A percentile compares a stretch with the other conserved stretches of the same genome.
Conservation (phyloP, 2,888 invertebrate species). For the Gasteruption jaculator region DNA sequence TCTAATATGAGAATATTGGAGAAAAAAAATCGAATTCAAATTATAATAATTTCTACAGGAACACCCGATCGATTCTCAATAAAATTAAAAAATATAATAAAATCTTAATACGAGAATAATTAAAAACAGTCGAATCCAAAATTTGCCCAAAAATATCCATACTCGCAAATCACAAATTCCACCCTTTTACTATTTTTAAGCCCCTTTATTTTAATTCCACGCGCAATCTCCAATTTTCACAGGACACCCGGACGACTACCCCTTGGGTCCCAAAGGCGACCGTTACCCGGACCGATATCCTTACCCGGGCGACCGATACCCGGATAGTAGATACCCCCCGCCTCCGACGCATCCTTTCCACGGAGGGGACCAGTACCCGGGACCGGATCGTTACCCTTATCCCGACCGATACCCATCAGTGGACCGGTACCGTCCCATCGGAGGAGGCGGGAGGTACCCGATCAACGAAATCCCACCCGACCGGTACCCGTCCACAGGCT, state of each 20-base stretch:
- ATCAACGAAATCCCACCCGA: constrained; percentile 29
- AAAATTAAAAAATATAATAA: neutral
- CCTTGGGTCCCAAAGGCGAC: constrained; percentile 39
- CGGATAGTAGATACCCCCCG: constrained; percentile 27
- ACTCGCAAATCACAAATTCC: too few relatives aligned
- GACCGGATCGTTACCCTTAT: constrained; percentile 40
- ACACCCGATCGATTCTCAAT: neutral
- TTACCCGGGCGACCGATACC: constrained; percentile 28
- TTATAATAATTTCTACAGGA: constrained; percentile 12
- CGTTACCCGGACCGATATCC: constrained; percentile 30
- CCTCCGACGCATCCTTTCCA: constrained; percentile 22
- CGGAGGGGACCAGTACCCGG: constrained; percentile 41
- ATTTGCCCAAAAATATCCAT: too few relatives aligned
- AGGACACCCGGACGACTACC: constrained; percentile 43
- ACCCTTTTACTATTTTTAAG: too few relatives aligned
- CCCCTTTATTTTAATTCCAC: neutral
- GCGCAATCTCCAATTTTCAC: constrained; percentile 5
- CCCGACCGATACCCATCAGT: constrained; percentile 39
- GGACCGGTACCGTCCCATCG: constrained; percentile 48
- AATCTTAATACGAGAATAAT: too few relatives aligned
- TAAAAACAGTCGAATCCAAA: too few relatives aligned
- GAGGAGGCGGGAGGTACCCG: constrained; percentile 50
- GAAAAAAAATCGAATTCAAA: too few relatives aligned
- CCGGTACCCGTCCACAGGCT: constrained; percentile 46
- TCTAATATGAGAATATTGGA: too few relatives aligned